phyloP scores from a whole-genome alignment of 2,797 vertebrate genomes.

The Spea hammondii region DNA sequence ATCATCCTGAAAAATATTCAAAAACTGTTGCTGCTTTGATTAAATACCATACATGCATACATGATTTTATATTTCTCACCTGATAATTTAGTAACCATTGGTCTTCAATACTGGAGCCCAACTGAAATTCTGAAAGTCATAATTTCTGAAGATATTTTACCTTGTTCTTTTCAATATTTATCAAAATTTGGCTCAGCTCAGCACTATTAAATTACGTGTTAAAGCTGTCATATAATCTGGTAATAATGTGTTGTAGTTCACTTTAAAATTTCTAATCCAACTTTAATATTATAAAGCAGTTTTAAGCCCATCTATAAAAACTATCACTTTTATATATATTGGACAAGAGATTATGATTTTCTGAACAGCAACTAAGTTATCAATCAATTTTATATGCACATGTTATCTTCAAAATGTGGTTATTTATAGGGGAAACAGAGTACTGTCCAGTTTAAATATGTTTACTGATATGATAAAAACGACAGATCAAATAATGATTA shows the following conservation, averaged over 20 bases:
- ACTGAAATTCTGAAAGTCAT: background rate
- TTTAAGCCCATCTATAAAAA: conserved; percentile 2
- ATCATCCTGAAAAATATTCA: too few relatives aligned
- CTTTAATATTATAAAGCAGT: conserved; percentile 18
- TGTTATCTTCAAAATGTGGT: background rate
- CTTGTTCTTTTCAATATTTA: background rate
- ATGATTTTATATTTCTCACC: too few relatives aligned
- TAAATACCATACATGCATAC: too few relatives aligned
- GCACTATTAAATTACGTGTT: background rate
- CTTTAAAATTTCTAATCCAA: conserved; percentile 4
- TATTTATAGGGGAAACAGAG: conserved; percentile 7
- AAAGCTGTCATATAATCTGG: background rate
- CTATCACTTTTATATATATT: background rate
- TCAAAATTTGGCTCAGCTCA: too few relatives aligned
- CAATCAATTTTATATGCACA: conserved; percentile 17
- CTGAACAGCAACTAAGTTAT: conserved; percentile 2
- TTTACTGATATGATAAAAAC: conserved; percentile 37
- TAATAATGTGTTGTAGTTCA: background rate
- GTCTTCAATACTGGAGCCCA: too few relatives aligned
- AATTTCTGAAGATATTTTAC: background rate
- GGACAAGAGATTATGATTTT: background rate
- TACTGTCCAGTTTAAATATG: conserved; percentile 24
- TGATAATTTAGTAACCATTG: too few relatives aligned
- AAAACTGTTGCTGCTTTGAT: too few relatives aligned
- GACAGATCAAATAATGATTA: conserved; percentile 15